These are phyloP conservation scores for Mellilla xanthometata DNA, from an alignment of 2,888 invertebrate species.

Conservation along the genomic window DNA sequence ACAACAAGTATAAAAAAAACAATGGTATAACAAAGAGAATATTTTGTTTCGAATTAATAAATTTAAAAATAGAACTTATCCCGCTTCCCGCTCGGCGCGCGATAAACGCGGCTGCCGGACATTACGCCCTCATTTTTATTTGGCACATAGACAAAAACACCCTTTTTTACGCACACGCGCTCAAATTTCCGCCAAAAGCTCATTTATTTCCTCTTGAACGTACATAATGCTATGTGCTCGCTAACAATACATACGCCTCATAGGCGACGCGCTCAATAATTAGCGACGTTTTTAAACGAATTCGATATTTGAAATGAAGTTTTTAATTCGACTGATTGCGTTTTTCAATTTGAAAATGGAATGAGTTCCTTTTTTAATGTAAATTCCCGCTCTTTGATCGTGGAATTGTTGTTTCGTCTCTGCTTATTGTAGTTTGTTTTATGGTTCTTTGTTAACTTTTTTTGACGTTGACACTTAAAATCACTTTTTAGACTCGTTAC, in stretches of 20 bases:
- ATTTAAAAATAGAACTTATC: conserved; percentile 9
- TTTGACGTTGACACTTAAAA: too few relatives aligned
- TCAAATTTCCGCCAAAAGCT: conserved; percentile 38
- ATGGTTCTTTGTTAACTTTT: too few relatives aligned
- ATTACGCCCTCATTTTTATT: conserved; percentile 82
- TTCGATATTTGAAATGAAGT: conserved; percentile 74
- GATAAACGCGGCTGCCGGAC: conserved; percentile 76
- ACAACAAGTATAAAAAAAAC: too few relatives aligned
- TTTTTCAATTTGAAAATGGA: conserved; percentile 29
- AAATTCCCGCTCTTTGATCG: conserved; percentile 20
- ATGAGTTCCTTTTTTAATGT: conserved; percentile 30
- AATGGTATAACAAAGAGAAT: too few relatives aligned
- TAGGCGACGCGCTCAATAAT: conserved; percentile 63
- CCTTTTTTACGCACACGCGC: conserved; percentile 69
- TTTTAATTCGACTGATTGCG: conserved; percentile 53
- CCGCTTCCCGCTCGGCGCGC: conserved; percentile 29
- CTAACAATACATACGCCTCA: conserved; percentile 53
- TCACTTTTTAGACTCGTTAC: too few relatives aligned
- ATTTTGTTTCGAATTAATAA: too few relatives aligned
- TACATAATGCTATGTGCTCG: conserved; percentile 28
- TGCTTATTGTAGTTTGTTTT: conserved; percentile 11
- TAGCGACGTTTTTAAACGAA: conserved; percentile 76
- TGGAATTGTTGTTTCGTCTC: conserved; percentile 7
- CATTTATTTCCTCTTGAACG: conserved; percentile 33
- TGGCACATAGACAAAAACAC: conserved; percentile 81